Conservation (phyloP, 2,797 vertebrate species). For the Rhinogobio ventralis region DNA sequence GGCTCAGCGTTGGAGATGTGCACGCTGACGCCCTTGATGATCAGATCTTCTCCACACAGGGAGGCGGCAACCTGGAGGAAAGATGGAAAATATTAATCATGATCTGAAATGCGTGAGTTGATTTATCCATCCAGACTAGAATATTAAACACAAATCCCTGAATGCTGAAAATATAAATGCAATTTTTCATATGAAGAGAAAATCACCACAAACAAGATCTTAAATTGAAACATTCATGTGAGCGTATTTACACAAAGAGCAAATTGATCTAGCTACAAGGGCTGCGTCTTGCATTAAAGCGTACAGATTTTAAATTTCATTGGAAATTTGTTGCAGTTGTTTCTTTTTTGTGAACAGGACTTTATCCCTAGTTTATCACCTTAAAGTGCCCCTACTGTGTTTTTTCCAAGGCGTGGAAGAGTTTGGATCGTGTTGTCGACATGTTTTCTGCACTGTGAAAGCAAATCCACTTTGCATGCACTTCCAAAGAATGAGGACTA, state of each 20-base stretch:
- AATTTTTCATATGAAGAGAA: background rate
- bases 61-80: slow-evolving; percentile 89
- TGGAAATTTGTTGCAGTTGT: background rate
- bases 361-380: background rate
- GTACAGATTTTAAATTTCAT: background rate
- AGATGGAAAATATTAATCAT: background rate
- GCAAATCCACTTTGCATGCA: background rate
- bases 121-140: background rate
- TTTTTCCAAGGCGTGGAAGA: background rate
- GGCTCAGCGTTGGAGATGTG: slow-evolving; percentile 99
- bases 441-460: background rate
- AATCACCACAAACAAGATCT: background rate
- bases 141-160: background rate
- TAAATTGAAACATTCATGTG: background rate
- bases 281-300: background rate
- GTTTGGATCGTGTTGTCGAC: background rate
- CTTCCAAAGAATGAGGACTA: background rate
- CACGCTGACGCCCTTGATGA: slow-evolving; percentile 98
- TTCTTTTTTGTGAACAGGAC: background rate
- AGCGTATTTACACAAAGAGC: background rate
- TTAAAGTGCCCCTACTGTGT: background rate
- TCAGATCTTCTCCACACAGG: slow-evolving; percentile 98
- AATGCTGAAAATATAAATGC: background rate
- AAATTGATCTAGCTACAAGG: background rate
- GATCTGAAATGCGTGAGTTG: background rate